Percentiles rank a stretch among this genome's conserved stretches.
Conservation (phyloP, 1,140 invertebrate species). For the Meloidogyne exigua region DNA sequence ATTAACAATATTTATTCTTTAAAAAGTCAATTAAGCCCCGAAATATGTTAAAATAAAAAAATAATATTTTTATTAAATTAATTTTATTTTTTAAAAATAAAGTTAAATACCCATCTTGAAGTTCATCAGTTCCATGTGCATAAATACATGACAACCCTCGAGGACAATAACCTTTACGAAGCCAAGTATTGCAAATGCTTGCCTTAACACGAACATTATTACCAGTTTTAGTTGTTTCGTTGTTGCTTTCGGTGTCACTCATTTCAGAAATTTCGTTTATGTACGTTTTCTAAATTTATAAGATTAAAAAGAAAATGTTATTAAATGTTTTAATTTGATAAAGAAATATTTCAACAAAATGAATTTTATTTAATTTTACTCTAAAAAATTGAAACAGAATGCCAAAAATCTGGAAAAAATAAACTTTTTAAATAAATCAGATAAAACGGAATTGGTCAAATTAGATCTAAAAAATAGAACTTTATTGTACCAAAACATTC, state of each 20-base stretch:
- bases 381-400: neutral
- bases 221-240: neutral
- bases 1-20: too few relatives aligned
- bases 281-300: neutral
- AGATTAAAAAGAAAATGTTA: neutral
- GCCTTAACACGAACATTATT: neutral
- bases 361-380: too few relatives aligned
- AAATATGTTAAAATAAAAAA: neutral
- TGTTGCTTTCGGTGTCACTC: neutral
- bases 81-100: too few relatives aligned
- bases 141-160: neutral
- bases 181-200: slow-evolving; percentile 1
- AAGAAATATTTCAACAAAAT: too few relatives aligned
- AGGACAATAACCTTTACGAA: neutral
- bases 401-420: neutral
- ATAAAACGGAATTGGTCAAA: too few relatives aligned
- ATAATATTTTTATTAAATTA: neutral
- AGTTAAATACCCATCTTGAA: neutral
- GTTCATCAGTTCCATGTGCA: slow-evolving; percentile 4
- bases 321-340: too few relatives aligned
- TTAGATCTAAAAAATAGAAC: too few relatives aligned
- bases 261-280: neutral
- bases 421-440: neutral
- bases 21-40: neutral
- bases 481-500: too few relatives aligned